Conservation (phyloP, 2,797 vertebrate genomes). For the Spinus pinus region DNA sequence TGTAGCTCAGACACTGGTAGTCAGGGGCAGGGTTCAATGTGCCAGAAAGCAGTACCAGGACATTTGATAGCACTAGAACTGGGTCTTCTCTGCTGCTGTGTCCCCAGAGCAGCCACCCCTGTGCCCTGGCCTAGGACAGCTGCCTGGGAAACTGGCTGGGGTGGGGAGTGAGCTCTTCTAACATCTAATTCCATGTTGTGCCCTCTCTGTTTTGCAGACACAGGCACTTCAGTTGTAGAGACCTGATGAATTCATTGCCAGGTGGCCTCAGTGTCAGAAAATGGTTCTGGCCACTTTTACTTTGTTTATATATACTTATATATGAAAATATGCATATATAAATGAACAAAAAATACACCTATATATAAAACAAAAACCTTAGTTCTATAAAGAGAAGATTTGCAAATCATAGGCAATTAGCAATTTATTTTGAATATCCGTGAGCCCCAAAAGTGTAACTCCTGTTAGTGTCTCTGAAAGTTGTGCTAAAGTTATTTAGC, state of each 20-base stretch:
- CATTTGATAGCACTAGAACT: background rate
- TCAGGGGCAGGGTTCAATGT: background rate
- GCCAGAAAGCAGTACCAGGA: background rate
- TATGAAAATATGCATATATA: background rate
- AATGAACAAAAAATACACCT: background rate
- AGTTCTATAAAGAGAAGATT: background rate
- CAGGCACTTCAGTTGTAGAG: background rate
- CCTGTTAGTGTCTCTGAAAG: background rate
- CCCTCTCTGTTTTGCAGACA: background rate
- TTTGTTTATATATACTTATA: background rate
- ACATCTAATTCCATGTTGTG: background rate
- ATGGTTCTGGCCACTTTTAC: background rate
- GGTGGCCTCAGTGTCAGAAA: background rate
- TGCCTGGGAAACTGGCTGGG: background rate
- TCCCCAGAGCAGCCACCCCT: fast-evolving
- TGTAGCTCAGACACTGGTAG: background rate
- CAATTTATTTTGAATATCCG: background rate
- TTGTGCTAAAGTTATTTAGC: background rate
- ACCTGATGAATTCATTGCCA: background rate
- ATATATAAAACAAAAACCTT: background rate
- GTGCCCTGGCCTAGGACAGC: background rate
- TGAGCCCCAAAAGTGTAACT: fast-evolving
- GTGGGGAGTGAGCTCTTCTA: background rate
- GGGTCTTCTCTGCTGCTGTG: background rate
- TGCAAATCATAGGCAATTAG: background rate